Conservation (phyloP, 2,888 invertebrate genomes). For the Sinhomidia bicolor region DNA sequence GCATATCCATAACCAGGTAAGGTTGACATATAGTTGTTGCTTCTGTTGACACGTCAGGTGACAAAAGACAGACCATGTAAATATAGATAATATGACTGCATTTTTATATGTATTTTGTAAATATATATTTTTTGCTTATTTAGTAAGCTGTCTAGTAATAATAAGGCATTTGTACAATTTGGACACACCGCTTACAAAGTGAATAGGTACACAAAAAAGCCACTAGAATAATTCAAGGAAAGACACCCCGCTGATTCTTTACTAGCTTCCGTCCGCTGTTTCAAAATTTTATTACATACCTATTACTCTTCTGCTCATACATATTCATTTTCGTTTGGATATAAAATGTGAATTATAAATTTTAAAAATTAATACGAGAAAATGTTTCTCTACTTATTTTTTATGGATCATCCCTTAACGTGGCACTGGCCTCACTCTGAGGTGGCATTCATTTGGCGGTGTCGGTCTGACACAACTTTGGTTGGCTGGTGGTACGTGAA, state of each 20-base stretch:
- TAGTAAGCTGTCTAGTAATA: no score
- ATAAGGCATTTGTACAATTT: no score
- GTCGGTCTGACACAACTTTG: slow-evolving; percentile 56
- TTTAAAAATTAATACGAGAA: slow-evolving; percentile 61
- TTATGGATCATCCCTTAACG: slow-evolving; percentile 65
- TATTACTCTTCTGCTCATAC: no score
- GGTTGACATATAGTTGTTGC: background rate
- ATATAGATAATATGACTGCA: no score
- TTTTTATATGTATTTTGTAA: no score
- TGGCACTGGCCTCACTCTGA: slow-evolving; percentile 70
- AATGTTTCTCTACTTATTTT: slow-evolving; percentile 65
- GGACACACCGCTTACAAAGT: no score
- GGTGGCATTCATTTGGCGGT: slow-evolving; percentile 67
- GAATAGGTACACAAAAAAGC: no score
- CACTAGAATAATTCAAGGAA: background rate
- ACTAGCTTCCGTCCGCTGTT: slow-evolving; percentile 60
- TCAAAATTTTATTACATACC: background rate
- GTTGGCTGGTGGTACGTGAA: slow-evolving; percentile 56
- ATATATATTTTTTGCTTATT: no score
- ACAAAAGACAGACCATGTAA: background rate
- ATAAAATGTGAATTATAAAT: slow-evolving; percentile 61
- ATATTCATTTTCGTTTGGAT: background rate
- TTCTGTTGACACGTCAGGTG: background rate
- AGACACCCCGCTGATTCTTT: slow-evolving; percentile 25
- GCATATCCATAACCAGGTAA: no score